Conservation (phyloP, 2,113 vertebrate genomes). For the Astur gentilis region DNA sequence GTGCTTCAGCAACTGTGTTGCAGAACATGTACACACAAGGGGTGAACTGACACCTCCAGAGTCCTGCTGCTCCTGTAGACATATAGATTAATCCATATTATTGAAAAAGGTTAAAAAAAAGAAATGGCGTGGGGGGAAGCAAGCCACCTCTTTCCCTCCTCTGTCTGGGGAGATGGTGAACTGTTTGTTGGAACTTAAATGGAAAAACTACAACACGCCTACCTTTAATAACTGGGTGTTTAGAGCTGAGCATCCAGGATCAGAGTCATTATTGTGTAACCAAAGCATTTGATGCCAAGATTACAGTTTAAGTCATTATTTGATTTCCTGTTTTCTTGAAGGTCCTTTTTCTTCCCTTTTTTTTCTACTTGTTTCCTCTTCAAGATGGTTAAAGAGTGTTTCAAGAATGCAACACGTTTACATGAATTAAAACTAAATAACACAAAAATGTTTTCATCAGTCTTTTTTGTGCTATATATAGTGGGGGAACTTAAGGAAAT, state of each 20-base stretch:
- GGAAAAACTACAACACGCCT: conserved; percentile 98
- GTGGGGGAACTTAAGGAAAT: conserved; percentile 3
- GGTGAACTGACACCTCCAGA: conserved; percentile 80
- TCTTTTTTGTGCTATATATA: conserved; percentile 12
- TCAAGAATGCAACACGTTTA: conserved; percentile 56
- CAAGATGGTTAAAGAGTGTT: conserved; percentile 60
- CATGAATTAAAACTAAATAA: conserved; percentile 49
- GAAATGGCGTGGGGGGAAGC: neutral
- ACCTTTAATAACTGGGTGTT: conserved; percentile 93
- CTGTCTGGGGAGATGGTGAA: conserved; percentile 83
- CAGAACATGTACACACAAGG: conserved; percentile 98
- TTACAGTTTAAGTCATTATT: conserved; percentile 78
- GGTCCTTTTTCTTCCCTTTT: conserved; percentile 56
- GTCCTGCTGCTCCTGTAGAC: conserved; percentile 75
- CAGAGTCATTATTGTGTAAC: conserved; percentile 94
- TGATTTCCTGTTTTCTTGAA: conserved; percentile 74
- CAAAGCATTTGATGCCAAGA: conserved; percentile 99
- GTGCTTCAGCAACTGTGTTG: conserved; percentile 99
- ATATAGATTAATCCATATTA: conserved; percentile 78
- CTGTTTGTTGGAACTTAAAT: conserved; percentile 92
- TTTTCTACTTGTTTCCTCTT: conserved; percentile 58
- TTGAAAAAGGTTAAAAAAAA: conserved; percentile 82
- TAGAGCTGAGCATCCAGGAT: conserved; percentile 87
- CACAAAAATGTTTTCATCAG: conserved; percentile 17
- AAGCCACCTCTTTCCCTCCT: conserved; percentile 65